Conservation (phyloP, 2,888 invertebrate species). For the Tupiocoris notatus region DNA sequence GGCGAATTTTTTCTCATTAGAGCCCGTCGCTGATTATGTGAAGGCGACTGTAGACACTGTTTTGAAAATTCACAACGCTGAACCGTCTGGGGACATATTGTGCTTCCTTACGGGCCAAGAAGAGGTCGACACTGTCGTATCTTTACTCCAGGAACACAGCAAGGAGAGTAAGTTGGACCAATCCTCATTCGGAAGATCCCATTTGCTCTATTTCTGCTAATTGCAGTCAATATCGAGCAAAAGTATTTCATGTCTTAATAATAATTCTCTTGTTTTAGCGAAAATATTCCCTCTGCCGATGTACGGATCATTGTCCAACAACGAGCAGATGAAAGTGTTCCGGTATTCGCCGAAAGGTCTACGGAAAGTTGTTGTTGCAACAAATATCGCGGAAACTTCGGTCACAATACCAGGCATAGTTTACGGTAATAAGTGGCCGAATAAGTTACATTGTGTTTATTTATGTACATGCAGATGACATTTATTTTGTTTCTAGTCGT, state of each 20-base stretch:
- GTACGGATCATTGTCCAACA: slow-evolving; percentile 85
- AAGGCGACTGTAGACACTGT: slow-evolving; percentile 82
- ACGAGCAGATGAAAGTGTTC: slow-evolving; percentile 80
- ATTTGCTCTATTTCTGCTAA: no score
- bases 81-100: slow-evolving; percentile 82
- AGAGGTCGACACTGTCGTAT: slow-evolving; percentile 79
- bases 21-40: slow-evolving; percentile 87
- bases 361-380: slow-evolving; percentile 88
- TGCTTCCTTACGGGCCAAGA: slow-evolving; percentile 93
- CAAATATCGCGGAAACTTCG: slow-evolving; percentile 98
- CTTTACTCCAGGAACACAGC: slow-evolving; percentile 60
- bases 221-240: no score
- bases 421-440: slow-evolving; percentile 63
- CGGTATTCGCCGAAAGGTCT: slow-evolving; percentile 73
- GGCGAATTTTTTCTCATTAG: slow-evolving; percentile 56
- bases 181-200: no score
- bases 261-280: no score
- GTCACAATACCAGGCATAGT: slow-evolving; percentile 92
- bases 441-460: no score
- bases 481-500: slow-evolving; percentile 66
- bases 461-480: not conserved
- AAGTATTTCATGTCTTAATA: no score
- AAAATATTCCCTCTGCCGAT: slow-evolving; percentile 62
- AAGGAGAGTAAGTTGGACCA: slow-evolving; percentile 41
- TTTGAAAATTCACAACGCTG: slow-evolving; percentile 81